Conservation (phyloP, 2,888 invertebrate species). For the Chloroclysta siterata region DNA sequence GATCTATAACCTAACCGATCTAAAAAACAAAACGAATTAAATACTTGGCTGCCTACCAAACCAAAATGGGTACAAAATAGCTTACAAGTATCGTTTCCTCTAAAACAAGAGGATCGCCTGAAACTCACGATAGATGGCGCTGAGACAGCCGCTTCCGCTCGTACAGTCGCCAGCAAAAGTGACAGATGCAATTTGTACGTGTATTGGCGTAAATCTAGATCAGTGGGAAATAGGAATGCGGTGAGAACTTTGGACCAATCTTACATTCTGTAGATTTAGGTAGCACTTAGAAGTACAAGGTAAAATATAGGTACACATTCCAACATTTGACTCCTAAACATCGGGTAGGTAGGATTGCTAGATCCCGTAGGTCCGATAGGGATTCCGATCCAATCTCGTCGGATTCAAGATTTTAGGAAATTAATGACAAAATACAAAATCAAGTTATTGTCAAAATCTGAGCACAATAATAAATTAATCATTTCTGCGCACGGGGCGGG, state of each 20-base stretch:
- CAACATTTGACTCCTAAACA: too few species aligned
- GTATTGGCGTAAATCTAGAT: constrained; percentile 39
- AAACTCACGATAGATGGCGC: constrained; percentile 78
- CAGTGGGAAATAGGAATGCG: constrained; percentile 21
- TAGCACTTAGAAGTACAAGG: too few species aligned
- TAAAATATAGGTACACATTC: too few species aligned
- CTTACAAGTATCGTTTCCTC: constrained; percentile 74
- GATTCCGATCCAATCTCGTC: too few species aligned
- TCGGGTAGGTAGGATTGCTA: too few species aligned
- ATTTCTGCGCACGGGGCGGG: too few species aligned
- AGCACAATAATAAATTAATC: too few species aligned
- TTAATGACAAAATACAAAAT: too few species aligned
- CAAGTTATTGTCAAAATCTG: too few species aligned
- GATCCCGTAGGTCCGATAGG: too few species aligned
- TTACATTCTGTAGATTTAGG: background rate
- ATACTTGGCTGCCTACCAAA: constrained; percentile 77
- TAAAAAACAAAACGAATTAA: constrained; percentile 52
- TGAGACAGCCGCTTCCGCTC: constrained; percentile 60
- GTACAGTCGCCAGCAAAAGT: constrained; percentile 47
- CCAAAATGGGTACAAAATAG: constrained; percentile 77
- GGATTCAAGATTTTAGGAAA: too few species aligned
- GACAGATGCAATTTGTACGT: constrained; percentile 39
- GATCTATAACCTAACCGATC: constrained; percentile 27
- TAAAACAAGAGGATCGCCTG: constrained; percentile 78
- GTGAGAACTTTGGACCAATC: constrained; percentile 1